Evolutionary conservation across 2,888 invertebrate genomes (phyloP), one percentile per base, ranked within the genome.

Genomic region (Cryptocephalus primarius): DNA sequence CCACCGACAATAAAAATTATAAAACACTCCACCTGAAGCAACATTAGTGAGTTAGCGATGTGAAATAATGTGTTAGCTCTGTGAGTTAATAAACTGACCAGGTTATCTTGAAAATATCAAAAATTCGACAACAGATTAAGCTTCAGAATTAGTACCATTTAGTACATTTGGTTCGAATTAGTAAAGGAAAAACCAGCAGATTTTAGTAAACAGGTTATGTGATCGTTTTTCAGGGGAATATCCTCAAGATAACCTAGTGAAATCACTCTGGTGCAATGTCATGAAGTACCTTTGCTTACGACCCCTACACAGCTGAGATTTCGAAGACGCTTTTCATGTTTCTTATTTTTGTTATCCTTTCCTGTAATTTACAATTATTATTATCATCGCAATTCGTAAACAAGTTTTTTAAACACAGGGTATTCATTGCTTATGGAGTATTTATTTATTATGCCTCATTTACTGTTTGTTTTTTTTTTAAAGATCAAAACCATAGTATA

Each of bases 271-370:
- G 45, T 47, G 53, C 22, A 22, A 22, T 22, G 22, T 22, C 22
- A 4, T 49, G 45, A 55, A 59, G 64, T 75, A 75, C 75, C 75
- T 75, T 74, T 75, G 64, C 66, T 70, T 58, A 70, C 63, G 65
- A 72, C 74, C 67, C 73, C 73, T 65, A 73, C 72, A 73, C 79
- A 79, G 77, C 77, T 79, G 68, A 79, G 74, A 71, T 78, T 77
- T 70, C 77, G 75, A 61, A 79, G 76, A 64, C 75, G 73, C 73
- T 77, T 78, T 66, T 67, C 70, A 71, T 72, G 68, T 72, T 75
- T 72, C 72, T 73, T 62, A 62, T 58, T 63, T 65, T 68, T 68
- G 66, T 61, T 66, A 63, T 65, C 66, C 65, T 66, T 66, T 59
- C 68, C 67, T 69, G 67, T 58, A 67, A 67, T 60, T 56, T 55